Base-by-base conservation (phyloP, 2,888 invertebrate species). In the Dryomyza anilis region DNA sequence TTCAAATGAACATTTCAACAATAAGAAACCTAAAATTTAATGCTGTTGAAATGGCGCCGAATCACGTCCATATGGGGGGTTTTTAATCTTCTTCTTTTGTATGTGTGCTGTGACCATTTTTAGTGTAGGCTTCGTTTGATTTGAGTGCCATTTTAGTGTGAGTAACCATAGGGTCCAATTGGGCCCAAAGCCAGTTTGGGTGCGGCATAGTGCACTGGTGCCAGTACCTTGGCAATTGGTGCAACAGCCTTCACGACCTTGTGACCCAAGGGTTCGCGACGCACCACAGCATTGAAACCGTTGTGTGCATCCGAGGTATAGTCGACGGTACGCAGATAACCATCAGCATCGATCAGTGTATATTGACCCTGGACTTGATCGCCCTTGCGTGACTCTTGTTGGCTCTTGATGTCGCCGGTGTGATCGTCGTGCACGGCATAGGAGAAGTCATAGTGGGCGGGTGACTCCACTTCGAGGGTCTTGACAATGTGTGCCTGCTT, bases 231-330 rank as follows among this genome's bases (percentile, higher is more conserved):
- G 67, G 78, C 80, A 39, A 81, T 68, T 10, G 82, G 81, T 14
- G 82, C 79, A 53, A 81, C 73, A 60, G 83, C 82, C 67, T 81
- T 80, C 4, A 78, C 67, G 10, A 82, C 77, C 71, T 82, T 81
- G 0, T 82, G 82, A 3, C 79, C 82, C 23, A 82, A 77, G 1
- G 85, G 85, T 71, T 86, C 86, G 66, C 84, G 86, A 68, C 84
- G 84, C 4, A 86, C 86, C 36, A 86, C 82, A 27, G 86, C 86
- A 74, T 86, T 86, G 81, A 86, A 86, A 58, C 86, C 86, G 67
- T 84, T 85, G 71, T 85, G 84, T 27, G 84, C 81, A 76, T 86
- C 86, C 50, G 86, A 85, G 53, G 85, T 84, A 75, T 87, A 87
- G 69, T 86, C 85, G 45, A 87, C 86, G 52, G 83, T 85, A 66